These are phyloP conservation scores for Corbicula japonica DNA, from an alignment of 2,888 invertebrate species.

Conservation along the genomic window DNA sequence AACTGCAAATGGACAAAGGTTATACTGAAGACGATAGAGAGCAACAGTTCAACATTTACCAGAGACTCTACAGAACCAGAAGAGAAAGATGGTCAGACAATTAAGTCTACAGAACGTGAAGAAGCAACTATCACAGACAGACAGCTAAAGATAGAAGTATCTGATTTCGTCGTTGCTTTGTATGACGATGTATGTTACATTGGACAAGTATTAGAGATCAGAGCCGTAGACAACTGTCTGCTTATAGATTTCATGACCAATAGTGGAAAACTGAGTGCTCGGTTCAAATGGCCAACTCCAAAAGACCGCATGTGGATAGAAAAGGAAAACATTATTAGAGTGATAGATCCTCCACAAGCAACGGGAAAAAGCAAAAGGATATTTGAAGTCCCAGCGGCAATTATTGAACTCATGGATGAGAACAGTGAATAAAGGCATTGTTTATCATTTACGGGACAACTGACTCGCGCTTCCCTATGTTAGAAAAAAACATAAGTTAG, in stretches of 20 bases:
- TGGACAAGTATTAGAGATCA: neutral
- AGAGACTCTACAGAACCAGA: too few species aligned
- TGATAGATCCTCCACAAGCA: neutral
- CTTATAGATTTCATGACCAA: neutral
- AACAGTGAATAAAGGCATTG: neutral
- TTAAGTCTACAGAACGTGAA: too few species aligned
- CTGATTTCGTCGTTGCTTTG: neutral
- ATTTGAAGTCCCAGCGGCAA: neutral
- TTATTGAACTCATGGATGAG: neutral
- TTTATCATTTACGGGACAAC: neutral
- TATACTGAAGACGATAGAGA: neutral
- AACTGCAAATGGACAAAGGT: neutral
- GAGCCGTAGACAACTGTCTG: neutral
- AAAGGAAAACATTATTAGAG: neutral
- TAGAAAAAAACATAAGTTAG: neutral
- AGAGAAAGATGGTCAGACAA: too few species aligned
- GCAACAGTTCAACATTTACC: too few species aligned
- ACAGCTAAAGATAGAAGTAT: too few species aligned
- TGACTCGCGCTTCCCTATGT: too few species aligned
- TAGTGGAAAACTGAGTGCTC: neutral
- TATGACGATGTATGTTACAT: neutral
- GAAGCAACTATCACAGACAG: too few species aligned
- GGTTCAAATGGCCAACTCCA: neutral
- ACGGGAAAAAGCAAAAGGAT: neutral
- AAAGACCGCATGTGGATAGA: neutral